phyloP scores from a whole-genome alignment of 2,888 invertebrate species.

The Agonopterix heracliana region DNA sequence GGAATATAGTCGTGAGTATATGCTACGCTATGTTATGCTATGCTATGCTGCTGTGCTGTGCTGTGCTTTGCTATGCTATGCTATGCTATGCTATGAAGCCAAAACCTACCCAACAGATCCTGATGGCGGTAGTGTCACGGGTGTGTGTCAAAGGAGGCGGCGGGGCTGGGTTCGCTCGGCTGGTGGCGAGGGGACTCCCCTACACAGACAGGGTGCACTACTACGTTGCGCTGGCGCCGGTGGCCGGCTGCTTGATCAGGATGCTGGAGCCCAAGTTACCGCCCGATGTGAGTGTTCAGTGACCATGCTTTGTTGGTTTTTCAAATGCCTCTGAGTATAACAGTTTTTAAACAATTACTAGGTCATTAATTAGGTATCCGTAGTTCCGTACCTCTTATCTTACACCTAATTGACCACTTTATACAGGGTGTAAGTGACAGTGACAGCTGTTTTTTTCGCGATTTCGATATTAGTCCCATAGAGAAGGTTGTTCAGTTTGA shows the following conservation, averaged over 20 bases:
- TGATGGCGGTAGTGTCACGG: constrained; percentile 87
- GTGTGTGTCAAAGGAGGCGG: constrained; percentile 81
- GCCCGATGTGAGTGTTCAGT: constrained; percentile 33
- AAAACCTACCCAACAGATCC: constrained; percentile 58
- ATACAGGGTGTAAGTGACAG: too few species aligned
- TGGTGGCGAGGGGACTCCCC: constrained; percentile 55
- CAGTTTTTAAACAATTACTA: not conserved
- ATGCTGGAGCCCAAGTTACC: constrained; percentile 48
- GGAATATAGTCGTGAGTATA: too few species aligned
- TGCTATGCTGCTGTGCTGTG: too few species aligned
- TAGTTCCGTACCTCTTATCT: too few species aligned
- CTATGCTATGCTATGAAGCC: too few species aligned
- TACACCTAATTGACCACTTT: too few species aligned
- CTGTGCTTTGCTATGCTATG: too few species aligned
- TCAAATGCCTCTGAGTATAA: not conserved
- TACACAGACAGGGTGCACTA: constrained; percentile 67
- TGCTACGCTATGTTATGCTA: too few species aligned
- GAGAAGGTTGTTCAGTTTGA: too few species aligned
- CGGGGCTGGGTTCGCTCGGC: constrained; percentile 55
- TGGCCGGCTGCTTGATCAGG: constrained; percentile 58
- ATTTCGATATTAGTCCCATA: too few species aligned
- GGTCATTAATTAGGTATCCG: not conserved
- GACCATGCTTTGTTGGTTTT: not conserved
- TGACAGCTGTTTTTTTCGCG: too few species aligned
- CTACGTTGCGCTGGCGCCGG: constrained; percentile 63